These are phyloP conservation scores for Muraenolepis orangiensis DNA, from an alignment of 2,797 vertebrate genomes.

Conservation along the genomic window DNA sequence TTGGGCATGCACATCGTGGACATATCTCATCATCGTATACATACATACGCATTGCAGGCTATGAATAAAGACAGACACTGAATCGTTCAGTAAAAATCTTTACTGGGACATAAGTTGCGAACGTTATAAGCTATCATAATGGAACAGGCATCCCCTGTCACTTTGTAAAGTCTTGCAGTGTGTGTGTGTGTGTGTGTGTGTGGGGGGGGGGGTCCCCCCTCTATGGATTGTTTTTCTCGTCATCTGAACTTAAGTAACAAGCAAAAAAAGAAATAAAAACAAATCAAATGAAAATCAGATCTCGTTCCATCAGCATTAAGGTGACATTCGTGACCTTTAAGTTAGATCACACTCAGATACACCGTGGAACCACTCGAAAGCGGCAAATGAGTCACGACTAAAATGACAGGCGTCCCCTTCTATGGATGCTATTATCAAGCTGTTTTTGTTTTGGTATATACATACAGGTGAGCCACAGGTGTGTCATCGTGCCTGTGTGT, in stretches of 20 bases:
- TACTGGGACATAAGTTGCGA: conserved; percentile 73
- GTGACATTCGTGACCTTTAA: conserved; percentile 70
- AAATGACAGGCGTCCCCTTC: conserved; percentile 59
- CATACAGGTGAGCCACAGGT: conserved; percentile 37
- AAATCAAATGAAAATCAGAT: conserved; percentile 14
- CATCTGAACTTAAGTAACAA: conserved; percentile 39
- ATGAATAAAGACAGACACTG: conserved; percentile 25
- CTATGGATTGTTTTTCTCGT: conserved; percentile 57
- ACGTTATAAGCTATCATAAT: conserved; percentile 67
- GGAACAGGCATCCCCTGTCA: conserved; percentile 68
- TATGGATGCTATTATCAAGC: conserved; percentile 55
- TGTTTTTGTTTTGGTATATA: conserved; percentile 59
- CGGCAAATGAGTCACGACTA: conserved; percentile 66
- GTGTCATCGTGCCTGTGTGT: conserved; percentile 64
- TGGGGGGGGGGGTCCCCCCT: no score
- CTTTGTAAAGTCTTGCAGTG: conserved; percentile 64
- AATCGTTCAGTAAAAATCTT: conserved; percentile 64
- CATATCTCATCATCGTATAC: no score
- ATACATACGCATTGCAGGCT: neutral
- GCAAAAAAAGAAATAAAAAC: neutral
- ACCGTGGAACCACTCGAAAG: conserved; percentile 63
- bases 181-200: no score
- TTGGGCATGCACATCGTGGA: no score
- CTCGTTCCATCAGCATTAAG: conserved; percentile 53
- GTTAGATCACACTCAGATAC: conserved; percentile 69